Evolutionary conservation across 2,888 invertebrate species (phyloP).

Genomic region (Bhutanitis thaidina): DNA sequence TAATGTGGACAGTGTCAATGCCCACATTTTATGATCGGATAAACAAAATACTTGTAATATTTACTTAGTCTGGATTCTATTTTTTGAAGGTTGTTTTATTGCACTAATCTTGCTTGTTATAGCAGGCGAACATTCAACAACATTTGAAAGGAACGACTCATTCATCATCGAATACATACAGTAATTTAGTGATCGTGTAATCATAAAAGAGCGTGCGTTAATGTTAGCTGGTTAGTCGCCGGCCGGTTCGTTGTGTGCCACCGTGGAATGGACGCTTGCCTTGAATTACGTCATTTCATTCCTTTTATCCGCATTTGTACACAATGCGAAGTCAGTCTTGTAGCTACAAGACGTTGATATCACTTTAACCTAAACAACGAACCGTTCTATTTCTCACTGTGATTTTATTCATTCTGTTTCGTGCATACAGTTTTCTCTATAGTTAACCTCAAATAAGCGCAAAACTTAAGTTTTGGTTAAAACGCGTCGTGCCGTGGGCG

Average conservation of each 20-base stretch:
- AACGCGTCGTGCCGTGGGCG: neutral
- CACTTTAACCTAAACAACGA: neutral
- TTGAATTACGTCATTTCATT: slow-evolving; percentile 63
- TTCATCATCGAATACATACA: neutral
- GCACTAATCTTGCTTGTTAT: too few species aligned
- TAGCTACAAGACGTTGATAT: slow-evolving; percentile 2
- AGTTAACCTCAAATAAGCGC: slow-evolving; percentile 9
- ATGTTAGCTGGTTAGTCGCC: slow-evolving; percentile 49
- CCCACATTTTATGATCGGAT: too few species aligned
- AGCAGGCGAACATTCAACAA: too few species aligned
- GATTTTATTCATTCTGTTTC: neutral
- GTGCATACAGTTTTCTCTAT: neutral
- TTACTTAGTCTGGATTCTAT: too few species aligned
- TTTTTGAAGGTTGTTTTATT: too few species aligned
- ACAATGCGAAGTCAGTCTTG: slow-evolving; percentile 13
- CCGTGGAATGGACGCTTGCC: slow-evolving; percentile 27
- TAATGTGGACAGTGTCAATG: too few species aligned
- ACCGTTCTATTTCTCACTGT: neutral
- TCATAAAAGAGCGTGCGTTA: slow-evolving; percentile 27
- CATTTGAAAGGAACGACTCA: neutral
- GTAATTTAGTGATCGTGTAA: slow-evolving; percentile 7
- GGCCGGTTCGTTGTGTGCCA: slow-evolving; percentile 38
- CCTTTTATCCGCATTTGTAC: slow-evolving; percentile 17
- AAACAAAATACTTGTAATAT: too few species aligned
- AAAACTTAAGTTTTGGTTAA: neutral